Evolutionary conservation across 2,797 vertebrate genomes (phyloP), one percentile per base, ranked within the genome.

Genomic region (Amphiprion clarkii): DNA sequence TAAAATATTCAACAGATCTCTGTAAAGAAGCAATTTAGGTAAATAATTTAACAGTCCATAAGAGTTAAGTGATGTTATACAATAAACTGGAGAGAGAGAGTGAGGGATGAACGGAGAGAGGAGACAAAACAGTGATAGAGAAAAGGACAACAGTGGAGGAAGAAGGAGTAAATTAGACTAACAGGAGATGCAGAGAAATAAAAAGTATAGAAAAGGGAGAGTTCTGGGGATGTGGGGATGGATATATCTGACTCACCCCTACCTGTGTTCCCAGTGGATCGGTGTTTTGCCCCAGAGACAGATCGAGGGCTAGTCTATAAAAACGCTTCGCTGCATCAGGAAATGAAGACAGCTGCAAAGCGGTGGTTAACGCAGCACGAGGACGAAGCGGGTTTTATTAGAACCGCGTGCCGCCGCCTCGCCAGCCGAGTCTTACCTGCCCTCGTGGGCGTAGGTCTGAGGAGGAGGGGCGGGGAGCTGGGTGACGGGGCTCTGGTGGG

Each of bases 371-470:
- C 52, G 27, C 44, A 40, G 65, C 40, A n/a, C 6, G 17, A 46
- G 33, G 57, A 53, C 33, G 33, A 74, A 63, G 65, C 40, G 2
- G 69, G 52, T 57, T 36, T 63, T 19, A 56, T 65, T 61, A 19
- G 3, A 73, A 56, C 21, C 10, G 51, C 59, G 44, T 23, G 23
- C 23, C 49, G 55, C 40, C 7, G 51, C 64, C 58, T 25, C 23
- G 61, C 64, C 36, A 69, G n/a, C 19, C 10, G 48, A 21, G 53
- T 70, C 62, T 93, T 95, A 99, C 98, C 98, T 98, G 90, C 96
- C 95, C 76, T 99, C 98, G 0, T 99, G 97, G 83, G 95, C 87
- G 94, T 99, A 98, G 52, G 94, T 94, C 84, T 96, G 97, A 4
- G 96, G 95, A 0, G 91, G 88, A 9, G 97, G 95, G 3, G 92